Conservation (phyloP, 2,113 vertebrate genomes). For the Muntiacus reevesi region DNA sequence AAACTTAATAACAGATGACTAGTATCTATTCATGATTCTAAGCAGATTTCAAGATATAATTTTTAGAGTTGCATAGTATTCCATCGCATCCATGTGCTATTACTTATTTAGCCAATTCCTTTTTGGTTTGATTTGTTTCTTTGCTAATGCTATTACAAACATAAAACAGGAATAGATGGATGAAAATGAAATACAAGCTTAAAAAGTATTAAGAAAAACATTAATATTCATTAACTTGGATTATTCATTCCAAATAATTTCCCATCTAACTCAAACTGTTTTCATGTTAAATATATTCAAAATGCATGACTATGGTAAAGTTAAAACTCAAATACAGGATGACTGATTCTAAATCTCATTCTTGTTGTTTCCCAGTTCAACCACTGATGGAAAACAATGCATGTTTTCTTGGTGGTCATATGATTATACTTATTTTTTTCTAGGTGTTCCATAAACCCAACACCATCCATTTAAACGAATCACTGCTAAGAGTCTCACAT, state of each 20-base stretch:
- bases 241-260: not conserved
- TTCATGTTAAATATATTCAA: not conserved
- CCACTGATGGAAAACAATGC: not conserved
- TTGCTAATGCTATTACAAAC: not conserved
- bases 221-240: not conserved
- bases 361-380: not conserved
- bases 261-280: not conserved
- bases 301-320: not conserved
- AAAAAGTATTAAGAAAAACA: not conserved
- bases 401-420: not conserved
- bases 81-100: not conserved
- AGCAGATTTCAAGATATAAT: not conserved
- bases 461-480: not conserved
- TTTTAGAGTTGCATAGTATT: not conserved
- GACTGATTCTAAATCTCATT: not conserved
- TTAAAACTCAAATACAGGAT: not conserved
- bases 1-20: not conserved
- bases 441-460: not conserved
- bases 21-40: not conserved
- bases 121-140: not conserved
- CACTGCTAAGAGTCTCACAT: not conserved
- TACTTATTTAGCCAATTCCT: not conserved
- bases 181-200: not conserved
- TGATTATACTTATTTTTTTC: not conserved
- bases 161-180: not conserved